Conservation (phyloP, 2,797 vertebrate species). For the Anguilla megastoma region DNA sequence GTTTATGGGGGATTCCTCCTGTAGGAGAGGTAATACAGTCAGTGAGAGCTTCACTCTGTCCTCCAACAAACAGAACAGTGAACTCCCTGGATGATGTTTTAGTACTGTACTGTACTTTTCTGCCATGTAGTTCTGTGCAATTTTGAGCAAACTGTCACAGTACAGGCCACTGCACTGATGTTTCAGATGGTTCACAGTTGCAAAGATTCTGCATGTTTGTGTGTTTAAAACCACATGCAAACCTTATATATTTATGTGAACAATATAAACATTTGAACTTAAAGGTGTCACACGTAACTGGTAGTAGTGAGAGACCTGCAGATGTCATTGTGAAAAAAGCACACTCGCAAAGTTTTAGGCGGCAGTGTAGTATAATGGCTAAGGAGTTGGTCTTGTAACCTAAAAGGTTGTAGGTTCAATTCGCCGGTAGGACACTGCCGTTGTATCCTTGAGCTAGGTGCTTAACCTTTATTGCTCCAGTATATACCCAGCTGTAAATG, state of each 20-base stretch:
- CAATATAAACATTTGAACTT: no score
- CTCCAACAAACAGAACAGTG: neutral
- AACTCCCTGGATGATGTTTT: neutral
- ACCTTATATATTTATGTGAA: neutral
- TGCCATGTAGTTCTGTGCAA: neutral
- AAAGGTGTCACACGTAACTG: no score
- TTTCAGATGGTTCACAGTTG: neutral
- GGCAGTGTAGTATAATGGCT: no score
- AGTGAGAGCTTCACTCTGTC: neutral
- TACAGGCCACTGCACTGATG: neutral
- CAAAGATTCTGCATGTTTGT: neutral
- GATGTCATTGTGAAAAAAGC: no score
- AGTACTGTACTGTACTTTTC: neutral
- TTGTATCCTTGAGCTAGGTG: no score
- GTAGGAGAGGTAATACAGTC: neutral
- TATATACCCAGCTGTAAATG: no score
- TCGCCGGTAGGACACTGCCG: no score
- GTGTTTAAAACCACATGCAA: neutral
- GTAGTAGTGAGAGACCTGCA: no score
- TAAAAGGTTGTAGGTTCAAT: no score
- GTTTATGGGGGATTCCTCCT: neutral
- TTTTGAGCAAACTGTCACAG: neutral
- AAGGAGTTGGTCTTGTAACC: no score
- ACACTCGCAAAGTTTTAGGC: no score
- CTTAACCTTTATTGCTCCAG: no score